phyloP scores from a whole-genome alignment of 2,888 invertebrate genomes.

The Bellardia pandia region DNA sequence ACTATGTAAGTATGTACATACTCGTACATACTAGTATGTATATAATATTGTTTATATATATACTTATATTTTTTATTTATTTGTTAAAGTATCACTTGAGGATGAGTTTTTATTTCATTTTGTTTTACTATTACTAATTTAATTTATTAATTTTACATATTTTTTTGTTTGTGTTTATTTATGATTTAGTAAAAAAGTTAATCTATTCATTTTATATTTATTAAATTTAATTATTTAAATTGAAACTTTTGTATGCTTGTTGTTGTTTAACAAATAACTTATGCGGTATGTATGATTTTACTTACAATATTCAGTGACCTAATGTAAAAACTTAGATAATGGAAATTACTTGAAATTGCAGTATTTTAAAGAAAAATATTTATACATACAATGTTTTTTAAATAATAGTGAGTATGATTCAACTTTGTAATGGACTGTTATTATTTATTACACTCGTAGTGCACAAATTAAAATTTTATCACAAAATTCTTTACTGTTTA shows the following conservation, averaged over 20 bases:
- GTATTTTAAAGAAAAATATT: not conserved
- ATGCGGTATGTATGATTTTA: not conserved
- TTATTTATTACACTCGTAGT: too few relatives aligned
- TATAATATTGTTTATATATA: not conserved
- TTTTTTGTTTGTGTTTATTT: constrained; percentile 53
- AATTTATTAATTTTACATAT: not conserved
- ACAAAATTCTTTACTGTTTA: too few relatives aligned
- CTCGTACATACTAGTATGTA: not conserved
- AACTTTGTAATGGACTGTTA: not conserved
- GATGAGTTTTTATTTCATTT: constrained; percentile 74
- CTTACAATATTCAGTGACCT: not conserved
- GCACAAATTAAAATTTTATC: too few relatives aligned
- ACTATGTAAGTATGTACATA: not conserved
- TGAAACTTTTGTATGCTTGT: constrained; percentile 42
- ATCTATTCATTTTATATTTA: constrained; percentile 37
- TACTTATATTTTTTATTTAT: constrained; percentile 56
- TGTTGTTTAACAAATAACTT: constrained; percentile 12
- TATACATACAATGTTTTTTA: not conserved
- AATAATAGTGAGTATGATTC: not conserved
- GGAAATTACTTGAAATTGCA: not conserved
- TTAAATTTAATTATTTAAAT: constrained; percentile 57
- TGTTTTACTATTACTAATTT: constrained; percentile 23
- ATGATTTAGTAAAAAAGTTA: constrained; percentile 61
- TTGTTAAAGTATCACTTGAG: constrained; percentile 77
- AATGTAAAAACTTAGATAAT: not conserved